Percentiles rank a stretch among this genome's conserved stretches.
Conservation (phyloP, 2,113 vertebrate species). For the Mesoclemmys tuberculata region DNA sequence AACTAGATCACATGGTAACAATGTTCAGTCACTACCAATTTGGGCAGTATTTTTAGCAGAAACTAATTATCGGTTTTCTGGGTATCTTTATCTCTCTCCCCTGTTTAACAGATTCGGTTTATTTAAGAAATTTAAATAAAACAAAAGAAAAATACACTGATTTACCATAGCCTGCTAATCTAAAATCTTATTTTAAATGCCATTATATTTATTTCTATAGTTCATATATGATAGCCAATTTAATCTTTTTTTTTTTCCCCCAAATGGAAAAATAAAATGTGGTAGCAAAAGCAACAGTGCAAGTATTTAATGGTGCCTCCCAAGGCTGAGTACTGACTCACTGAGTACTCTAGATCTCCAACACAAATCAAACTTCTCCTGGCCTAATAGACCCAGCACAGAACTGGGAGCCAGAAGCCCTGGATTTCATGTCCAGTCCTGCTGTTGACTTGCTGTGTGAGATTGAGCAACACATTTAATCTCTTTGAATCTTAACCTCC, state of each 20-base stretch:
- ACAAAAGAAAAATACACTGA: fast-evolving
- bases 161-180: background rate
- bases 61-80: fast-evolving
- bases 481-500: background rate
- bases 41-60: background rate
- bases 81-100: fast-evolving
- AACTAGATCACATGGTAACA: background rate
- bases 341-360: background rate
- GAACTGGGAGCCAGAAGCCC: background rate
- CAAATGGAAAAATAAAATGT: background rate
- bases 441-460: background rate
- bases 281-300: background rate
- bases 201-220: background rate
- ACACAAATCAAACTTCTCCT: background rate
- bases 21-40: background rate
- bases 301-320: fast-evolving
- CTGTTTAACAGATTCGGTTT: fast-evolving
- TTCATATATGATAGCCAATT: background rate
- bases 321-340: fast-evolving
- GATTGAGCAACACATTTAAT: background rate
- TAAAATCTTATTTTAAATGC: background rate
- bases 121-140: background rate
- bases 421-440: background rate
- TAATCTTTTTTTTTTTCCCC: background rate
- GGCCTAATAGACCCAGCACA: no score